A percentile compares a stretch with the other conserved stretches of the same genome.
phyloP scores from a whole-genome alignment of 2,888 invertebrate species.

The Protophormia terraenovae region DNA sequence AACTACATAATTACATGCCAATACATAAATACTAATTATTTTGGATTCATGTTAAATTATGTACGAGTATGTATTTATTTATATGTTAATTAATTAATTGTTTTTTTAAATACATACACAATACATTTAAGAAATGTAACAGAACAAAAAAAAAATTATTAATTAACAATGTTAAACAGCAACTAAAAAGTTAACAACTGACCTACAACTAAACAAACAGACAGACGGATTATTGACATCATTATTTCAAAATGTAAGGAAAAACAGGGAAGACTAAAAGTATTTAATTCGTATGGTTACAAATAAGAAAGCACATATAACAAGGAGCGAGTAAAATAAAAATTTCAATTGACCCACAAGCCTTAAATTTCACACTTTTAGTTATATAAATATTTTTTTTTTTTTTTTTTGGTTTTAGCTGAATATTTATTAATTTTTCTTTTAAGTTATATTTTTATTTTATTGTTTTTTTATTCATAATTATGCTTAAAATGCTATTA shows the following conservation, averaged over 20 bases:
- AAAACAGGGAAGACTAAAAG: not conserved
- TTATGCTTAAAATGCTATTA: not conserved
- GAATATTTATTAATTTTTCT: not conserved
- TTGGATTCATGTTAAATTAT: conserved; percentile 36
- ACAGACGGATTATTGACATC: not conserved
- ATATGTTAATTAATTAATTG: conserved; percentile 39
- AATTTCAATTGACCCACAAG: not conserved
- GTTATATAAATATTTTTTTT: not conserved
- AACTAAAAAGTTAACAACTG: conserved; percentile 1
- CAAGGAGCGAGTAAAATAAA: not conserved
- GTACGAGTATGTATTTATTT: conserved; percentile 30
- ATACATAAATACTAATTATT: conserved; percentile 1
- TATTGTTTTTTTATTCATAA: too few species aligned
- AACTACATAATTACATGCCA: conserved; percentile 16
- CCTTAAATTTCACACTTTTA: not conserved
- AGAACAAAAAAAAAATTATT: not conserved
- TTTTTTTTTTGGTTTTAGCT: not conserved
- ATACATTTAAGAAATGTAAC: conserved; percentile 28
- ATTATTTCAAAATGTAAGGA: not conserved
- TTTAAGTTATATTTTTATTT: not conserved
- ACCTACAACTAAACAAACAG: not conserved
- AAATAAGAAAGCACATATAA: not conserved
- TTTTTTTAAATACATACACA: conserved; percentile 23
- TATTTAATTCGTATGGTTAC: not conserved
- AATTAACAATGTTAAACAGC: conserved; percentile 9